Conservation (phyloP, 1,140 invertebrate species). For the Heliconius melpomene region DNA sequence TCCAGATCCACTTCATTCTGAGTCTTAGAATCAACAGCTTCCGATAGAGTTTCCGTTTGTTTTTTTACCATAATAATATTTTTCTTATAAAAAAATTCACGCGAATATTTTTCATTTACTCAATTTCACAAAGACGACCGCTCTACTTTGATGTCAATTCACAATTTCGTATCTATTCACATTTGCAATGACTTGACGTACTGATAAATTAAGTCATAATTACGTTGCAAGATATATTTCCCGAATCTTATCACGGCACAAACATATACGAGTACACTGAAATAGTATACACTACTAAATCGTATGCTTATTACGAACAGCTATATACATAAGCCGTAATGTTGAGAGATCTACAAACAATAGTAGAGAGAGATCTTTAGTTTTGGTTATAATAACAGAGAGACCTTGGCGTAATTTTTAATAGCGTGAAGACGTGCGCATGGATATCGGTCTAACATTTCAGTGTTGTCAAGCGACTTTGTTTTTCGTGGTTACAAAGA, state of each 20-base stretch:
- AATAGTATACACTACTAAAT: neutral
- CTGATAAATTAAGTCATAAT: conserved; percentile 24
- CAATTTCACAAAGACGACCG: conserved; percentile 10
- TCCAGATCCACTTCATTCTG: conserved; percentile 59
- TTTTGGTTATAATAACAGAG: neutral
- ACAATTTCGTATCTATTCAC: conserved; percentile 4
- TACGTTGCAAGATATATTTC: neutral
- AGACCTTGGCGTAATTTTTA: neutral
- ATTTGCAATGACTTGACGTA: neutral
- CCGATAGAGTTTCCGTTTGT: conserved; percentile 50
- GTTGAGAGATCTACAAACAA: neutral
- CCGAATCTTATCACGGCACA: neutral
- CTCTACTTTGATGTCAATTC: neutral
- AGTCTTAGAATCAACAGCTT: conserved; percentile 45
- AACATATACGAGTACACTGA: neutral
- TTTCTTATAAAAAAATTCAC: neutral
- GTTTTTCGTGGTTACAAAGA: neutral
- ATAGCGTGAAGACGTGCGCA: conserved; percentile 4
- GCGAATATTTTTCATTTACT: neutral
- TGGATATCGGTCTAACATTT: conserved; percentile 29
- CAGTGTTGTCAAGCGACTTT: neutral
- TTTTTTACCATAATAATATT: conserved; percentile 23
- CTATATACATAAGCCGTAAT: neutral
- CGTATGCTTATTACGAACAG: neutral
- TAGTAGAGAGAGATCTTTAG: neutral